Conservation (phyloP, 2,888 invertebrate genomes). For the Polymixis flavicincta region DNA sequence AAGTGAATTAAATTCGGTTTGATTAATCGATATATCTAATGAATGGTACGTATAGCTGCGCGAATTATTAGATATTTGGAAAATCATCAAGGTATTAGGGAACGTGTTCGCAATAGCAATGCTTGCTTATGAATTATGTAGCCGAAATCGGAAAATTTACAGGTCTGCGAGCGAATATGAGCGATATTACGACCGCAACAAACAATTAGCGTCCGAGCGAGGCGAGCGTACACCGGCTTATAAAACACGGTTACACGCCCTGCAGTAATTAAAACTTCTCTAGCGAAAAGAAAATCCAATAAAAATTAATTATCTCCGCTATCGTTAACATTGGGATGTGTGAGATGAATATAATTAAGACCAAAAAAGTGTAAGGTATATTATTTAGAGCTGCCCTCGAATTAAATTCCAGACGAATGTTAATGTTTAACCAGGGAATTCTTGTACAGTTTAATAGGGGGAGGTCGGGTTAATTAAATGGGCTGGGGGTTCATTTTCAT, state of each 20-base stretch:
- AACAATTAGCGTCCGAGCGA: constrained; percentile 80
- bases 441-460: constrained; percentile 88
- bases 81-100: constrained; percentile 59
- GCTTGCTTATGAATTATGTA: constrained; percentile 76
- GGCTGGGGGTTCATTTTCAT: constrained; percentile 87
- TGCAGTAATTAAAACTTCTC: constrained; percentile 85
- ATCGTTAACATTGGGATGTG: constrained; percentile 78
- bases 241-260: constrained; percentile 76
- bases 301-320: constrained; percentile 83
- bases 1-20: constrained; percentile 78
- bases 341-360: constrained; percentile 80
- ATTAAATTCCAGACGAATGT: constrained; percentile 88
- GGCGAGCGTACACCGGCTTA: constrained; percentile 69
- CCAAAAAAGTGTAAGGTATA: constrained; percentile 81
- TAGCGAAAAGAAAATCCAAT: constrained; percentile 85
- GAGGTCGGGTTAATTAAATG: constrained; percentile 89
- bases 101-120: constrained; percentile 66
- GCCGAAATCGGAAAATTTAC: constrained; percentile 77
- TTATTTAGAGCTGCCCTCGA: constrained; percentile 82
- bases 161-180: constrained; percentile 74
- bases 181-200: constrained; percentile 82
- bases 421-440: constrained; percentile 89
- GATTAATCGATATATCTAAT: constrained; percentile 65
- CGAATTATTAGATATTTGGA: constrained; percentile 55
- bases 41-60: constrained; percentile 50